Conservation (phyloP, 2,888 invertebrate species). For the Heliconius erato region DNA sequence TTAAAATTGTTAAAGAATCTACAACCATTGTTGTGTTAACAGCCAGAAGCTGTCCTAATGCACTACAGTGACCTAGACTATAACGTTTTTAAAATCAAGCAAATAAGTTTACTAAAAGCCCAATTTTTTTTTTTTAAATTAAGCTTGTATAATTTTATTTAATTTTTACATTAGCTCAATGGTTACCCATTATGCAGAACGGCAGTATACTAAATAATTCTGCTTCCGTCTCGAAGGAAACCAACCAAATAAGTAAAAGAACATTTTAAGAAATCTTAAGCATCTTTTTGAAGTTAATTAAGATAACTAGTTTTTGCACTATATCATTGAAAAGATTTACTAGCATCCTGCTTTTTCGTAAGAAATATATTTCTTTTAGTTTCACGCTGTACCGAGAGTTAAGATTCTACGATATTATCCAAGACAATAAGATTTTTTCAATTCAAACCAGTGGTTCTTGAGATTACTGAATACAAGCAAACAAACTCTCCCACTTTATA, state of each 20-base stretch:
- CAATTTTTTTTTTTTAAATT: too few species aligned
- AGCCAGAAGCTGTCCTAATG: too few species aligned
- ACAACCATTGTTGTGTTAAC: too few species aligned
- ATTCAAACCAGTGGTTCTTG: too few species aligned
- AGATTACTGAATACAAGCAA: too few species aligned
- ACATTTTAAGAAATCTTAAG: neutral
- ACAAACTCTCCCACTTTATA: too few species aligned
- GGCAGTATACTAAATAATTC: neutral
- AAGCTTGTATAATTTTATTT: neutral
- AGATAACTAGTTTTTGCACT: neutral
- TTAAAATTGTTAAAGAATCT: too few species aligned
- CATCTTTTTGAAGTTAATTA: neutral
- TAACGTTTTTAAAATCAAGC: too few species aligned
- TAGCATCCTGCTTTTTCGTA: too few species aligned
- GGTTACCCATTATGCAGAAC: neutral
- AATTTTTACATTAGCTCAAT: constrained; percentile 3
- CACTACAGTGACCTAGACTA: too few species aligned
- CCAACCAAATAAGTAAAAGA: constrained; percentile 3
- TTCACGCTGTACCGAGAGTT: neutral
- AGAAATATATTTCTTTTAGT: too few species aligned
- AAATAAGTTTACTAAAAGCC: neutral
- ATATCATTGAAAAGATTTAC: neutral
- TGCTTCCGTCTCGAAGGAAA: neutral
- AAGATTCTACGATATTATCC: neutral
- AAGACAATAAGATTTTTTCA: too few species aligned